phyloP scores from a whole-genome alignment of 2,797 vertebrate genomes.

The Menidia menidia region DNA sequence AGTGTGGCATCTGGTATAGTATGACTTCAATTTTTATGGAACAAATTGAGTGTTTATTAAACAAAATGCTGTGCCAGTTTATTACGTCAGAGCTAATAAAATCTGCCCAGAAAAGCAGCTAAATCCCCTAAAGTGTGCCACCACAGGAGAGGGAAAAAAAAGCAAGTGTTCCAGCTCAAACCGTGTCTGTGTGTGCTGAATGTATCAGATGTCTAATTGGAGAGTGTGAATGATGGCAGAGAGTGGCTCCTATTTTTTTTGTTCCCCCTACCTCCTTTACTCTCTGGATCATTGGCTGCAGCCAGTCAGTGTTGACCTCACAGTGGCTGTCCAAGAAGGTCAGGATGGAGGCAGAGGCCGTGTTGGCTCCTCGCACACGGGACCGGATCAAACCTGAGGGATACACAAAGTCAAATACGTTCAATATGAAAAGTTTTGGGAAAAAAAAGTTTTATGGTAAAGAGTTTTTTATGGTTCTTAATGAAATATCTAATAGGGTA shows the following conservation, averaged over 20 bases:
- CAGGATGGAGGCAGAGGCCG: slow-evolving; percentile 88
- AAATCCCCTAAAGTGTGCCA: slow-evolving; percentile 14
- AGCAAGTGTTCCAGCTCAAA: neutral
- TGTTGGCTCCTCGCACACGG: slow-evolving; percentile 92
- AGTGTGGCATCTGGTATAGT: slow-evolving; percentile 19
- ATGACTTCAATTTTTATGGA: slow-evolving; percentile 26
- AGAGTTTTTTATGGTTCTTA: neutral
- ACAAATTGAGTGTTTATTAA: slow-evolving; percentile 47
- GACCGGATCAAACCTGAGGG: slow-evolving; percentile 93
- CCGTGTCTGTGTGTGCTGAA: slow-evolving; percentile 7
- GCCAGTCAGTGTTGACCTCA: slow-evolving; percentile 96
- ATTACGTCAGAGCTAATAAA: slow-evolving; percentile 48
- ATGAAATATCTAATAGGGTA: neutral
- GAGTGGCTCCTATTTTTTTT: slow-evolving; percentile 8
- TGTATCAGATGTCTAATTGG: slow-evolving; percentile 28
- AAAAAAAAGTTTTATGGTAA: neutral
- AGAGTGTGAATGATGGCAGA: slow-evolving; percentile 34
- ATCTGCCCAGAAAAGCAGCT: slow-evolving; percentile 19
- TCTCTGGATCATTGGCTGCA: slow-evolving; percentile 96
- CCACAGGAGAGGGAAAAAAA: neutral
- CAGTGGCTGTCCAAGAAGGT: slow-evolving; percentile 99
- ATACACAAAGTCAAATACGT: neutral
- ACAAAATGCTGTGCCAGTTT: slow-evolving; percentile 14
- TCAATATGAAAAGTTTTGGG: neutral
- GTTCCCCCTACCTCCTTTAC: slow-evolving; percentile 90